A percentile compares a stretch with the other conserved stretches of the same genome.
Conservation (phyloP, 2,888 invertebrate genomes). For the Biston stratarius region DNA sequence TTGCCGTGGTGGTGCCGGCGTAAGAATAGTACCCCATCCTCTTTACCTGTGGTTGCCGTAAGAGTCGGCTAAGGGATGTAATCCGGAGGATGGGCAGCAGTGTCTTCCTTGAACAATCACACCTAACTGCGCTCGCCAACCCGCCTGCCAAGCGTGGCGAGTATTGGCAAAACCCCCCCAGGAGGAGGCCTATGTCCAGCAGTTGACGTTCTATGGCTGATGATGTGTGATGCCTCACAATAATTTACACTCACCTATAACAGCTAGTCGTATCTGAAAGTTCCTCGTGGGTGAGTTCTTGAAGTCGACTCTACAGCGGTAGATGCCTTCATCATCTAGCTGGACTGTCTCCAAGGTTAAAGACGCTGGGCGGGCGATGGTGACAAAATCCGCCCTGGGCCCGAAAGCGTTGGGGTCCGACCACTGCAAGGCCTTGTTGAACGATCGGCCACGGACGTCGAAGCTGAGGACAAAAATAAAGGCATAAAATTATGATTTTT, state of each 20-base stretch:
- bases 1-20: too few species aligned
- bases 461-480: slow-evolving; percentile 86
- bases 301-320: slow-evolving; percentile 96
- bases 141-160: too few species aligned
- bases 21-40: too few species aligned
- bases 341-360: slow-evolving; percentile 94
- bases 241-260: slow-evolving; percentile 91
- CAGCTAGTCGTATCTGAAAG: slow-evolving; percentile 94
- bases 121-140: too few species aligned
- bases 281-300: slow-evolving; percentile 95
- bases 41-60: too few species aligned
- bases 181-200: too few species aligned
- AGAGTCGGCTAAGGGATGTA: too few species aligned
- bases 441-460: slow-evolving; percentile 93
- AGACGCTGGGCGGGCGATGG: slow-evolving; percentile 92
- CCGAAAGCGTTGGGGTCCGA: slow-evolving; percentile 94
- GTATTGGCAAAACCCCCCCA: too few species aligned
- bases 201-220: too few species aligned
- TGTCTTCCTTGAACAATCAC: too few species aligned
- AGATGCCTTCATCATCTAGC: slow-evolving; percentile 94
- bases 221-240: too few species aligned
- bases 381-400: slow-evolving; percentile 94
- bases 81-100: too few species aligned
- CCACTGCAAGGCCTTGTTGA: slow-evolving; percentile 94
- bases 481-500: background rate